These are phyloP conservation scores for Melitaea cinxia DNA, from an alignment of 1,140 invertebrate genomes.

Conservation along the genomic window DNA sequence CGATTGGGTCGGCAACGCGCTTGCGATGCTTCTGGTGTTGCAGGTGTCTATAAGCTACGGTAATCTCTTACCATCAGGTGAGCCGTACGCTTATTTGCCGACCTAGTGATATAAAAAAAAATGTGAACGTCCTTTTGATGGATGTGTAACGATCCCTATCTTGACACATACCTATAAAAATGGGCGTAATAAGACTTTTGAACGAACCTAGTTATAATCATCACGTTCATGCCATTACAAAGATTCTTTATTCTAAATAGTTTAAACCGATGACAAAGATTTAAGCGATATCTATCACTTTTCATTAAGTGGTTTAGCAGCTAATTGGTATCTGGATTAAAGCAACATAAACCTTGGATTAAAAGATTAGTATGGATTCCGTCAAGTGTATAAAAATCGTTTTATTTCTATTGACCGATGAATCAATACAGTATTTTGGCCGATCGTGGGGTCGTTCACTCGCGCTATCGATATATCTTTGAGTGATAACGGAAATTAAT, in stretches of 20 bases:
- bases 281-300: slow-evolving; percentile 49
- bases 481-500: neutral
- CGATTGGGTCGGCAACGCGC: too few species aligned
- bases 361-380: slow-evolving; percentile 38
- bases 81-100: too few species aligned
- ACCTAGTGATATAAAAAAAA: too few species aligned
- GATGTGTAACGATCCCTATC: neutral
- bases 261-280: slow-evolving; percentile 42
- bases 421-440: slow-evolving; percentile 19
- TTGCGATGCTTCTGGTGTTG: too few species aligned
- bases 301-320: slow-evolving; percentile 65
- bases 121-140: slow-evolving; percentile 2
- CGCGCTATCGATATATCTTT: slow-evolving; percentile 12
- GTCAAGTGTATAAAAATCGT: slow-evolving; percentile 40
- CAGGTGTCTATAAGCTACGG: too few species aligned
- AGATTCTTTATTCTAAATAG: slow-evolving; percentile 22
- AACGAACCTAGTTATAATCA: neutral
- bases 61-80: too few species aligned
- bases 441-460: slow-evolving; percentile 17
- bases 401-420: slow-evolving; percentile 38
- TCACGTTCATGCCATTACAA: too few species aligned
- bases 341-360: slow-evolving; percentile 53
- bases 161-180: neutral
- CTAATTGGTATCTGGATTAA: slow-evolving; percentile 69
- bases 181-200: neutral